Evolutionary conservation across 64 coral and sea anemone genomes (phyloP).

Genomic region (Astreopora myriophthalma): DNA sequence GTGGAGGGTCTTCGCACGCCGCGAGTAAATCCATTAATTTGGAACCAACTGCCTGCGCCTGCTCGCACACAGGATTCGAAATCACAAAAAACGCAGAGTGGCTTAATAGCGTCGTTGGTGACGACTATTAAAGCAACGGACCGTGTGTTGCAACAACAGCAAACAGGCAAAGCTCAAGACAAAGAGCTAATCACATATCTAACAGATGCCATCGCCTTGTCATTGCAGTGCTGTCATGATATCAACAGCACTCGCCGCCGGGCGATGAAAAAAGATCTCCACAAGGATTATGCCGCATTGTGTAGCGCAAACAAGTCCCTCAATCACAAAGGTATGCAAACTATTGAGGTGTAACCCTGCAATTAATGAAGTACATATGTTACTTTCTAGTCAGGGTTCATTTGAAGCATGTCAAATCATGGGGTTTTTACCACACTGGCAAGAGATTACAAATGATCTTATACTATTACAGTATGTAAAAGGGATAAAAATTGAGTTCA

Average conservation of each 20-base stretch:
- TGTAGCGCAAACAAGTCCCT: too few relatives aligned
- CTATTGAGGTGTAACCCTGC: too few relatives aligned
- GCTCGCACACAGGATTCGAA: neutral
- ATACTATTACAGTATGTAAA: too few relatives aligned
- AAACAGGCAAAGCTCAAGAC: neutral
- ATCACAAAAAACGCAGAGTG: neutral
- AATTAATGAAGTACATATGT: too few relatives aligned
- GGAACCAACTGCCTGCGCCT: neutral
- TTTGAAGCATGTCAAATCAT: too few relatives aligned
- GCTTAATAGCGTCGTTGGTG: neutral
- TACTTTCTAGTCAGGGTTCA: too few relatives aligned
- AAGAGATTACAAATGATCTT: too few relatives aligned
- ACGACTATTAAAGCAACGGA: neutral
- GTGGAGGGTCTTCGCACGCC: neutral
- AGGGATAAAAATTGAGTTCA: too few relatives aligned
- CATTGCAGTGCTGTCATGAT: neutral
- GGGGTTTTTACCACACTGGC: too few relatives aligned
- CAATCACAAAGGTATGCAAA: too few relatives aligned
- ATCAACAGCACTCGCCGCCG: neutral
- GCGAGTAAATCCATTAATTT: conserved; percentile 15
- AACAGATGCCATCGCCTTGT: neutral
- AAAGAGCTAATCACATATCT: neutral
- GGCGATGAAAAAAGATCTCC: neutral
- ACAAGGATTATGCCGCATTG: too few relatives aligned
- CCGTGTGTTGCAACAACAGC: neutral